Base-by-base conservation (phyloP, 2,113 vertebrate genomes). In the Apteryx mantelli region DNA sequence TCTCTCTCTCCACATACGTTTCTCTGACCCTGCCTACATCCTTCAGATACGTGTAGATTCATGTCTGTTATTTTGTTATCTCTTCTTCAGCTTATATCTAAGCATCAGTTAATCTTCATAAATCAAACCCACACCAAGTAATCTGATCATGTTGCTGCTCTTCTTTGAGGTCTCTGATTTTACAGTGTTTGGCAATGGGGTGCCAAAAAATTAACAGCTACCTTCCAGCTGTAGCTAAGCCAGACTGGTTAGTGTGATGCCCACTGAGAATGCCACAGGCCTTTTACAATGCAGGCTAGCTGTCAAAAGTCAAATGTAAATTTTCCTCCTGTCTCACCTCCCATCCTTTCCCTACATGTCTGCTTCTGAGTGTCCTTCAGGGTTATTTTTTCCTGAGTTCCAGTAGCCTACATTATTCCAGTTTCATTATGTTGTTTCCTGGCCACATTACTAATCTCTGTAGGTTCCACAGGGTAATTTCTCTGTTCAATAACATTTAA, bases 131-230 rank as follows among this genome's bases (percentile, higher is more conserved):
- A 80, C 79, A 86, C 71, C 50, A 85, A 88, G 66, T 20, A 5
- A 89, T 82, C 89, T 64, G 70, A 68, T 95, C 79, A 18, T 30
- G 28, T 71, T 52, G 80, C 82, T 88, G 14, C 64, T 80, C 66
- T 70, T 88, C 85, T 95, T 83, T 82, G 84, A 88, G 75, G 68
- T 38, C 68, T 80, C 82, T 89, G 89, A 68, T 83, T 95, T 95
- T 70, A 65, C 71, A 81, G 74, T 66, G 76, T 40, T 78, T 91
- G 91, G 24, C 28, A 42, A 5, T 68, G 52, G 18, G 70, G 87
- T 82, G 53, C 53, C 78, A 88, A 93, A 63, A 85, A 87, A 83
- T 46, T 36, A 71, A 22, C 30, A 74, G 25, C 46, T 81, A 26
- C 44, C 13, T 94, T 81, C 69, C 63, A 83, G 55, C 68, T 21